phyloP scores from a whole-genome alignment of 1,140 invertebrate species.

The Neelides sp. region DNA sequence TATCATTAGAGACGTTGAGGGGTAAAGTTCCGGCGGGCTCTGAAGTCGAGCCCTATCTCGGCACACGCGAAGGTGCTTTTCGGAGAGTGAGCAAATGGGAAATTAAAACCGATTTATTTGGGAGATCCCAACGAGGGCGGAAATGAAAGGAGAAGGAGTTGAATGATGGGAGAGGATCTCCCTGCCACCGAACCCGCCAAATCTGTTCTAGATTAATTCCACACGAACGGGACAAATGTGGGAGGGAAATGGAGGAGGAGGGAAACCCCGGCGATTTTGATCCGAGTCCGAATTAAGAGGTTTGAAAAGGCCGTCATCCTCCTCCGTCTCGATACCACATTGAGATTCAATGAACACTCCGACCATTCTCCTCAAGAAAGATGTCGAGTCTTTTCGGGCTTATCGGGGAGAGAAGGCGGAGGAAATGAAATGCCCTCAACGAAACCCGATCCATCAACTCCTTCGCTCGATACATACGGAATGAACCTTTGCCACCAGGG shows the following conservation, averaged over 20 bases:
- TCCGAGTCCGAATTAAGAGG: too few species aligned
- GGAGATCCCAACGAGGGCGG: slow-evolving; percentile 12
- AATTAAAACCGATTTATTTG: slow-evolving; percentile 17
- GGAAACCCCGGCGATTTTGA: too few species aligned
- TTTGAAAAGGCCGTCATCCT: too few species aligned
- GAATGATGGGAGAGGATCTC: slow-evolving; percentile 11
- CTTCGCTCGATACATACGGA: slow-evolving; percentile 28
- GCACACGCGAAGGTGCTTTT: too few species aligned
- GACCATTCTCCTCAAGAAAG: too few species aligned
- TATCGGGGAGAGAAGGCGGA: slow-evolving; percentile 22
- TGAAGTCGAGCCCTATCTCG: too few species aligned
- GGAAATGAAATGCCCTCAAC: slow-evolving; percentile 29
- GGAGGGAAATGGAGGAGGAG: too few species aligned
- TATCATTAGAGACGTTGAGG: too few species aligned
- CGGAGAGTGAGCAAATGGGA: slow-evolving; percentile 11
- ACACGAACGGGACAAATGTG: slow-evolving; percentile 14
- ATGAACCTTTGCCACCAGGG: slow-evolving; percentile 14
- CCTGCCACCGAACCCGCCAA: slow-evolving; percentile 3
- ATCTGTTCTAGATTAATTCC: slow-evolving; percentile 15
- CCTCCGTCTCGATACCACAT: too few species aligned
- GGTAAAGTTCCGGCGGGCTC: too few species aligned
- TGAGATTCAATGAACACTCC: too few species aligned
- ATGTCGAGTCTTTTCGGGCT: slow-evolving; percentile 18
- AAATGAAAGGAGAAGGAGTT: slow-evolving; percentile 16
- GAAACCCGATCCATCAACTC: slow-evolving; percentile 27